Evolutionary conservation across 2,888 invertebrate genomes (phyloP), one percentile per base, ranked within the genome.

Genomic region (Cremastobaeus sp.): DNA sequence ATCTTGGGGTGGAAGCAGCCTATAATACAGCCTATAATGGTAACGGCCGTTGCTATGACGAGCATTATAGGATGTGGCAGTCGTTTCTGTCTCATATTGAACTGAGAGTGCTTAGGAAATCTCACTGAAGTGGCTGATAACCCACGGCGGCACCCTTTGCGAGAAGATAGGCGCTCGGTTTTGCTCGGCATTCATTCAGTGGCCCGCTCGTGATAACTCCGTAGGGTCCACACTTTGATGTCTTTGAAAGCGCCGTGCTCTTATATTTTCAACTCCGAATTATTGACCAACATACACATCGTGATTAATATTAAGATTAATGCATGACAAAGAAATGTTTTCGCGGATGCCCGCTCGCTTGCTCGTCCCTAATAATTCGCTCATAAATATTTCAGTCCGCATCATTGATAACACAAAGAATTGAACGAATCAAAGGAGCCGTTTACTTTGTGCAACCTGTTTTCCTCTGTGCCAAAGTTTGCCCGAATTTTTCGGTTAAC

Each of bases 51-150:
- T 28, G 57, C 62, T 52, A 73, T 59, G 60, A 68, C 48, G 41
- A 48, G 50, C 60, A 57, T 68, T 74, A 65, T 54, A 47, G 73
- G 66, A 75, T 75, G 66, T 54, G 59, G 52, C 54, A 64, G 69
- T 76, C 60, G 68, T 70, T 68, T 60, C 64, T 71, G 45, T 37
- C 60, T 59, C 52, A 43, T 47, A 41, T 50, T 43, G 39, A 76
- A 54, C 59, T 65, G 65, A 65, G 78, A 73, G 69, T 76, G 71
- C 62, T 74, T 72, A 69, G 64, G 45, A 74, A 65, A 79, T 62
- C 66, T 72, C 68, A 70, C 71, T 76, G 70, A 74, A 79, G 76
- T 76, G 55, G 45, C 55, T 72, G 74, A 79, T 79, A 77, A 76
- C 65, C 70, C 32, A 55, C 59, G 66, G 68, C 73, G 60, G 59